Percentiles rank a stretch among this genome's conserved stretches.
Evolutionary conservation across 1,140 invertebrate species (phyloP).

Genomic region (Tetraneura akinire): DNA sequence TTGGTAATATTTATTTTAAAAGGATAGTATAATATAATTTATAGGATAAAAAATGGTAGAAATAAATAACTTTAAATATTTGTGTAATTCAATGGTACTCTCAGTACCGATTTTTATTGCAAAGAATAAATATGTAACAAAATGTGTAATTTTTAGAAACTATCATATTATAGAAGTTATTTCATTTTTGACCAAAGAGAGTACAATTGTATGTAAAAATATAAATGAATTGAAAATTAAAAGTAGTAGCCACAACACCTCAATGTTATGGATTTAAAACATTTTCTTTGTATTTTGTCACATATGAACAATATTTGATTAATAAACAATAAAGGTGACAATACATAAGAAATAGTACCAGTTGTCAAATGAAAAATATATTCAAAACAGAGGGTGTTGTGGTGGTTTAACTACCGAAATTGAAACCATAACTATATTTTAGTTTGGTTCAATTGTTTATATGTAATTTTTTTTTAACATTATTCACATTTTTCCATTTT

Average conservation of each 20-base stretch:
- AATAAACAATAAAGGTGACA: slow-evolving; percentile 8
- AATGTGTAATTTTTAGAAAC: slow-evolving; percentile 6
- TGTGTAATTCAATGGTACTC: slow-evolving; percentile 33
- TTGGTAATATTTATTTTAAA: too few species aligned
- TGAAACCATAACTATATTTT: slow-evolving; percentile 4
- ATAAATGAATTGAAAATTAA: slow-evolving; percentile 8
- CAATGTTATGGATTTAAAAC: neutral
- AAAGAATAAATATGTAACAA: slow-evolving; percentile 36
- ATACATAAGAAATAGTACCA: neutral
- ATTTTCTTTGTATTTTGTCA: too few species aligned
- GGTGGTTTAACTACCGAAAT: neutral
- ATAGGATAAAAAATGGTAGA: neutral
- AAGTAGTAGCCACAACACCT: slow-evolving; percentile 22
- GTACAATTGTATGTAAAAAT: slow-evolving; percentile 1
- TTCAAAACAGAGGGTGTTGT: slow-evolving; percentile 30
- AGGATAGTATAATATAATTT: too few species aligned
- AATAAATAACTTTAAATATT: neutral
- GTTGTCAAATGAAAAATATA: slow-evolving; percentile 9
- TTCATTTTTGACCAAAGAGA: slow-evolving; percentile 8
- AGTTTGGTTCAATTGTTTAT: slow-evolving; percentile 25
- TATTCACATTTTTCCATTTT: slow-evolving; percentile 30
- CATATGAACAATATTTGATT: too few species aligned
- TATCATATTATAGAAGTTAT: slow-evolving; percentile 18
- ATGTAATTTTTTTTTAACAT: slow-evolving; percentile 21
- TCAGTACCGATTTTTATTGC: neutral